These are phyloP conservation scores for Cliona cf. orientalis DNA, from an alignment of 37 sponge, comb jelly and placozoan genomes.

Conservation along the genomic window DNA sequence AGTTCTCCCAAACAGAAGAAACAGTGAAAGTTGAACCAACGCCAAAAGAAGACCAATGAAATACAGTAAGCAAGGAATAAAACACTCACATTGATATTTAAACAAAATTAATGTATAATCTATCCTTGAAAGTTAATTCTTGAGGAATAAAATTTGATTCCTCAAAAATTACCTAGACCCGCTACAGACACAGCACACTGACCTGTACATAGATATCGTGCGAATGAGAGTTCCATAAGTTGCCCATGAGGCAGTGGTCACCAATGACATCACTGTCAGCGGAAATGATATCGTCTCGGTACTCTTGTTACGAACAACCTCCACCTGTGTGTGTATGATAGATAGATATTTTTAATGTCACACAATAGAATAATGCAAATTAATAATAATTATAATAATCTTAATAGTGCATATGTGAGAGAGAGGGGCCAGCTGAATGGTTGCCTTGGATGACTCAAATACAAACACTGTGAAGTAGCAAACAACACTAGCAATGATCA, in stretches of 20 bases:
- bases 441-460: neutral
- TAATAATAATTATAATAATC: conserved; percentile 72
- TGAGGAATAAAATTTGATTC: too few relatives aligned
- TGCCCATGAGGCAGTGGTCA: conserved; percentile 50
- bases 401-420: conserved; percentile 63
- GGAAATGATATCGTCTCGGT: conserved; percentile 81
- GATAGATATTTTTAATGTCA: too few relatives aligned
- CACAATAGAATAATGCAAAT: conserved; percentile 13
- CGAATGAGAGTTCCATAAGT: conserved; percentile 52
- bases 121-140: too few relatives aligned
- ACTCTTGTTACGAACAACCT: conserved; percentile 53
- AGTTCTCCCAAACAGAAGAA: too few relatives aligned
- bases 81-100: too few relatives aligned
- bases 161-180: too few relatives aligned
- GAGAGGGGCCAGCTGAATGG: conserved; percentile 53
- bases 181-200: too few relatives aligned
- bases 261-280: conserved; percentile 52
- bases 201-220: conserved; percentile 65
- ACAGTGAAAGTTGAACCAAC: too few relatives aligned
- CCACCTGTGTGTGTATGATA: conserved; percentile 33
- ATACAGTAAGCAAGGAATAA: too few relatives aligned
- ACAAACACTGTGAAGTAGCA: conserved; percentile 18
- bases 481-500: conserved; percentile 17
- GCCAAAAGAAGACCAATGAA: too few relatives aligned
- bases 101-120: too few relatives aligned